These are phyloP conservation scores for Mycteria americana DNA, from an alignment of 2,797 vertebrate genomes.

Conservation along the genomic window DNA sequence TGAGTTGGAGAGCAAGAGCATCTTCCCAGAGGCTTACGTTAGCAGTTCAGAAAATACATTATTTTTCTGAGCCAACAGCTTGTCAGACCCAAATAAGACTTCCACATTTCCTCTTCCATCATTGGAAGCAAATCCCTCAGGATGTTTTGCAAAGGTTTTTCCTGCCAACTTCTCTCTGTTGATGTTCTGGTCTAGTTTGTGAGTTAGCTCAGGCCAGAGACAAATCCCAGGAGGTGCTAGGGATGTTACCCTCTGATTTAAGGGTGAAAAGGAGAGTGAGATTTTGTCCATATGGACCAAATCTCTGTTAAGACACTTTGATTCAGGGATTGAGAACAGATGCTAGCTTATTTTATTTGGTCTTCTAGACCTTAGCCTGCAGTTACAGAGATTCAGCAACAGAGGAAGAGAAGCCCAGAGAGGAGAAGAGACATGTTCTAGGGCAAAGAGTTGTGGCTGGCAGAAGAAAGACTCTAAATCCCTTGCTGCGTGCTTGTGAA, in stretches of 20 bases:
- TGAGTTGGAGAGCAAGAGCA: neutral
- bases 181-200: neutral
- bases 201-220: neutral
- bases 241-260: neutral
- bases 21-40: neutral
- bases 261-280: neutral
- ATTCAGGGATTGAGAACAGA: neutral
- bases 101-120: neutral
- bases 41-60: neutral
- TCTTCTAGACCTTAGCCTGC: neutral
- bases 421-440: rapidly evolving
- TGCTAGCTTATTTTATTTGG: neutral
- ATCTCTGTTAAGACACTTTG: neutral
- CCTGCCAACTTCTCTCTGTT: neutral
- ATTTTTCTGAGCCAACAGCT: neutral
- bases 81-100: neutral
- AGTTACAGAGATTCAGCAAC: neutral
- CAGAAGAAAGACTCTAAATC: neutral
- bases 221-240: neutral
- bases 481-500: neutral
- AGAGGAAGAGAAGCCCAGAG: neutral
- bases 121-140: neutral
- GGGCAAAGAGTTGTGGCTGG: neutral
- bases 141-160: neutral
- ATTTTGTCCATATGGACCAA: neutral